phyloP scores from a whole-genome alignment of 2,888 invertebrate species.

The Trichopria drosophilae region DNA sequence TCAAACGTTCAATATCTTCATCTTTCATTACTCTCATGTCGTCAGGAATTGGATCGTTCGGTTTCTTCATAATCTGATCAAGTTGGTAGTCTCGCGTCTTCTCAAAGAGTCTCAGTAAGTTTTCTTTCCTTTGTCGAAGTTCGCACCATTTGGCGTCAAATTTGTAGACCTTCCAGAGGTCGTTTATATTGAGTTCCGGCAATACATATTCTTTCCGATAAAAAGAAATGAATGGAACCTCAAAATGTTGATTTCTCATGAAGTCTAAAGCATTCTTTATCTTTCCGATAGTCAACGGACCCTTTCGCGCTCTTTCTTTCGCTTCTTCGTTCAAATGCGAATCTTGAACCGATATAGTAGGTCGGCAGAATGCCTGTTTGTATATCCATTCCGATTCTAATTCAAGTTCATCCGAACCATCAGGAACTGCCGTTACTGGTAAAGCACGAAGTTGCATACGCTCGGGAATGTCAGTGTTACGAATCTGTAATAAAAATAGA shows the following conservation, averaged over 20 bases:
- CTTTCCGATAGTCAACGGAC: slow-evolving; percentile 76
- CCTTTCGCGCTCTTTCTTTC: slow-evolving; percentile 65
- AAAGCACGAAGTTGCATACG: slow-evolving; percentile 88
- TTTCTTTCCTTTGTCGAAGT: slow-evolving; percentile 80
- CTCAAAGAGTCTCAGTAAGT: slow-evolving; percentile 78
- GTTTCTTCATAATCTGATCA: slow-evolving; percentile 64
- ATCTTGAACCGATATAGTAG: slow-evolving; percentile 80
- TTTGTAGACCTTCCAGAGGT: slow-evolving; percentile 97
- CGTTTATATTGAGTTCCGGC: slow-evolving; percentile 90
- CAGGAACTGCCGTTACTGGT: slow-evolving; percentile 81
- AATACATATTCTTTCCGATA: slow-evolving; percentile 97
- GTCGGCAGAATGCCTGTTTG: slow-evolving; percentile 86
- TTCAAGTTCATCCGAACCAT: slow-evolving; percentile 83
- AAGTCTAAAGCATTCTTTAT: slow-evolving; percentile 93
- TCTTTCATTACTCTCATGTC: slow-evolving; percentile 76
- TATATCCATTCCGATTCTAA: slow-evolving; percentile 98
- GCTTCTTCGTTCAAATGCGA: slow-evolving; percentile 61
- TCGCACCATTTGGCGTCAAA: slow-evolving; percentile 96
- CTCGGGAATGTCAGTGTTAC: slow-evolving; percentile 87
- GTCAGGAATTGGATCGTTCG: slow-evolving; percentile 85
- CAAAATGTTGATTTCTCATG: slow-evolving; percentile 91
- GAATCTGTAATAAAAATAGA: slow-evolving; percentile 64
- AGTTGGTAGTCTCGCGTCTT: slow-evolving; percentile 92
- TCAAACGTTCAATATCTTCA: slow-evolving; percentile 78
- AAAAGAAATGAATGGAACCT: slow-evolving; percentile 98